Evolutionary conservation across 2,888 invertebrate genomes (phyloP), one percentile per base, ranked within the genome.

Genomic region (Lysandra bellargus): DNA sequence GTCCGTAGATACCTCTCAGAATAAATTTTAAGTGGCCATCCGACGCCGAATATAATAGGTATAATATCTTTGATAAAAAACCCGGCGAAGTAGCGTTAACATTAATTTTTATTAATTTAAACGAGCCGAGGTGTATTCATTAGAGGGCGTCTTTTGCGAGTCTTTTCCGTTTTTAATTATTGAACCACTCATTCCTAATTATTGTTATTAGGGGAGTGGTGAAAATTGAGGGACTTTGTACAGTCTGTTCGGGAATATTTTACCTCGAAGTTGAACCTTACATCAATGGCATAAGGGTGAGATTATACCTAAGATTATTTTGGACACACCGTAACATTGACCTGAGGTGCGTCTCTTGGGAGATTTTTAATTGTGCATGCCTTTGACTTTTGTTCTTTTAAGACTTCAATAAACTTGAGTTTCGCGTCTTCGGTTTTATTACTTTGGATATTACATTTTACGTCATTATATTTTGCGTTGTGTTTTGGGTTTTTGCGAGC

Each of bases 181-280:
- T 93, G 95, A 94, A 95, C 95, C 95, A 95, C 95, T 95, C 95
- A 95, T 95, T 95, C 91, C 95, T 95, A 95, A 95, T 95, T 95
- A 95, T 95, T 95, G 94, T 95, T 95, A 95, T 95, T 95, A 95
- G 95, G 93, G 92, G 94, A 92, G 93, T 92, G 94, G 92, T 92
- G 94, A 92, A 94, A 93, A 94, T 94, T 94, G 93, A 93, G 94
- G 94, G 94, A 90, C 92, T 91, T 85, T 89, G 85, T 57, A 57
- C 57, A 17, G 57, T 57, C 4, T 57, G 57, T 57, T 57, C 17
- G 12, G 57, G 17, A 57, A 17, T 17, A 57, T 57, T 57, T 57
- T 57, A 57, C 57, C 57, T 57, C 17, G 2, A 1, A 57, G 17
- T 14, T 57, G 17, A 57, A 17, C 57, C 57, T 57, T 57, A 57